A percentile compares a stretch with the other conserved stretches of the same genome.
Conservation (phyloP, 2,113 vertebrate species). For the Lanius collurio region DNA sequence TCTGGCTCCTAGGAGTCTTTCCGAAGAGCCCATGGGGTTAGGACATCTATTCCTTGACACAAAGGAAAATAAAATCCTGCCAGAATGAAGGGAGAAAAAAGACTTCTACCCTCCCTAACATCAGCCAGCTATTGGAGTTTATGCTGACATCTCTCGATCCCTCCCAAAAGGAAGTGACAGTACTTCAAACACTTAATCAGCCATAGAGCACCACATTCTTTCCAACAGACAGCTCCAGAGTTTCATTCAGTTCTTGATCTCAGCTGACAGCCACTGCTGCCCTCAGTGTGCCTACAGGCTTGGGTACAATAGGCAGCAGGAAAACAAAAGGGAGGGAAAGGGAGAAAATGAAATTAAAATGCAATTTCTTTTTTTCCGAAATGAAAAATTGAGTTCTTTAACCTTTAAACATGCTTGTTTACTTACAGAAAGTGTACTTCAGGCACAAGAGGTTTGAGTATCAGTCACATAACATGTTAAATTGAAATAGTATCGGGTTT, state of each 20-base stretch:
- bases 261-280: background rate
- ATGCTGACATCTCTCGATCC: background rate
- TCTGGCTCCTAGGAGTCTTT: background rate
- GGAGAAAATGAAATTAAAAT: background rate
- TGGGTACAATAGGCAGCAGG: background rate
- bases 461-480: constrained; percentile 69
- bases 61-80: background rate
- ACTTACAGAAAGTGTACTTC: constrained; percentile 66
- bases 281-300: background rate
- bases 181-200: background rate
- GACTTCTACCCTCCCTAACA: background rate
- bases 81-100: background rate
- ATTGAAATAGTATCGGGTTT: constrained; percentile 63
- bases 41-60: background rate
- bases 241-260: background rate
- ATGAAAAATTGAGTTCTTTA: constrained; percentile 43
- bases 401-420: constrained; percentile 73
- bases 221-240: background rate
- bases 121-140: background rate
- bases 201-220: background rate
- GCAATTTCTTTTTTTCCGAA: background rate
- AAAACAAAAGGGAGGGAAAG: background rate
- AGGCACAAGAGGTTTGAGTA: constrained; percentile 69
- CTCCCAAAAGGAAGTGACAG: background rate
- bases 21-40: background rate